A percentile compares a stretch with the other conserved stretches of the same genome.
phyloP scores from a whole-genome alignment of 2,113 vertebrate species.

The Vidua chalybeata region DNA sequence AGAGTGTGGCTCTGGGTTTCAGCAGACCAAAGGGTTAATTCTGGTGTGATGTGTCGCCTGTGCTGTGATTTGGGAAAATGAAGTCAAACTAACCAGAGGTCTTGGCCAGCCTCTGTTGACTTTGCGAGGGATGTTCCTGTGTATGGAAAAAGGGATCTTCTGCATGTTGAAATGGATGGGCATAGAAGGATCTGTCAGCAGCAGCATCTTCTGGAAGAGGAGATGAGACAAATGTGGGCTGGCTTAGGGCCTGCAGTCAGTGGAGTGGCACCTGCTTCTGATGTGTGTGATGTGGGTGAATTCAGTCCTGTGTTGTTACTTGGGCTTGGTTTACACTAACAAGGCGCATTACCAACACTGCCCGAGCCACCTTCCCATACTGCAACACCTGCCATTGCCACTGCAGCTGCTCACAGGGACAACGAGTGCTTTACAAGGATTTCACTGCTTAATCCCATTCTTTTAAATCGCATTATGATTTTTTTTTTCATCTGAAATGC shows the following conservation, averaged over 20 bases:
- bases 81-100: not conserved
- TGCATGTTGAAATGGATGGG: not conserved
- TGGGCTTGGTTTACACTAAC: not conserved
- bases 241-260: not conserved
- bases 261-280: not conserved
- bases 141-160: not conserved
- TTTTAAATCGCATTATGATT: not conserved
- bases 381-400: not conserved
- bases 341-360: not conserved
- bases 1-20: not conserved
- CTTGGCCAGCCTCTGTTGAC: not conserved
- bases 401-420: not conserved
- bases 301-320: not conserved
- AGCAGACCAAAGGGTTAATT: not conserved
- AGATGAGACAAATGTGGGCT: not conserved
- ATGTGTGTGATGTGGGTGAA: not conserved
- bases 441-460: not conserved
- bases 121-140: not conserved
- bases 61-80: not conserved
- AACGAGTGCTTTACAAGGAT: not conserved
- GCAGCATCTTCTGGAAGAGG: not conserved
- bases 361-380: not conserved
- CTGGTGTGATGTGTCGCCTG: not conserved
- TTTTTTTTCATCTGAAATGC: not conserved
- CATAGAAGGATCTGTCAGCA: not conserved